These are phyloP conservation scores for Hiodon tergisus DNA, from an alignment of 2,113 vertebrate genomes.

Conservation along the genomic window DNA sequence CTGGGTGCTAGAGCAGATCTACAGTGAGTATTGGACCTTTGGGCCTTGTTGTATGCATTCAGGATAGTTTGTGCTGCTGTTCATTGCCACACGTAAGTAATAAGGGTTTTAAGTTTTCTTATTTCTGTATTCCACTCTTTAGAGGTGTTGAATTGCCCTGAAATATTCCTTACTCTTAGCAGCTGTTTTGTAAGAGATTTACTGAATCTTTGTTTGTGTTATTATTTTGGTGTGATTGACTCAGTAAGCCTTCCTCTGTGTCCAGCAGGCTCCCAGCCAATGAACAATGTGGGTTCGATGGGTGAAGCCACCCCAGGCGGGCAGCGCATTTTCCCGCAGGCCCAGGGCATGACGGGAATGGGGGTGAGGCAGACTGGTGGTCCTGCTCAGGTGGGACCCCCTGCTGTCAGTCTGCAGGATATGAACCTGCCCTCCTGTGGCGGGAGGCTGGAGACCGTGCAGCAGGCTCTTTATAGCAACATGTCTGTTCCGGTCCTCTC, in stretches of 20 bases:
- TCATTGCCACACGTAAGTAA: too few relatives aligned
- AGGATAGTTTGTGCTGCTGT: too few relatives aligned
- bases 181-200: background rate
- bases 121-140: too few relatives aligned
- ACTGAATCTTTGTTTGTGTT: background rate
- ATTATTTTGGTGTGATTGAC: background rate
- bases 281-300: conserved; percentile 72
- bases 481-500: conserved; percentile 59
- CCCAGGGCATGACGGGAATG: conserved; percentile 79
- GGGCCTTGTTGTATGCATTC: too few relatives aligned
- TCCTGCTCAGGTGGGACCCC: conserved; percentile 55
- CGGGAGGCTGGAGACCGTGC: conserved; percentile 68
- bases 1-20: too few relatives aligned
- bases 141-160: too few relatives aligned
- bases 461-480: conserved; percentile 72
- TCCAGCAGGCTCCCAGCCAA: conserved; percentile 70
- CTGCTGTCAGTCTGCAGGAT: conserved; percentile 70
- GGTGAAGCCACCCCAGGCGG: conserved; percentile 67
- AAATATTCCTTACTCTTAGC: too few relatives aligned
- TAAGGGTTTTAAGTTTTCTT: too few relatives aligned
- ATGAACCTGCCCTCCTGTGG: conserved; percentile 70
- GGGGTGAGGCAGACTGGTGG: conserved; percentile 66
- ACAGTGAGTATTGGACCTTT: too few relatives aligned
- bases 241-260: conserved; percentile 11
- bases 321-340: conserved; percentile 82